phyloP scores from a whole-genome alignment of 1,140 invertebrate species.

The Bombyx mori region ASM3026992v2 NC_085119.1:10066001-10066500 shows the following conservation, averaged over 20 bases:
- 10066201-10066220: background rate
- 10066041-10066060: too few species aligned
- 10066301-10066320: conserved; percentile 1
- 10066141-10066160: too few species aligned
- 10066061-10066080: too few species aligned
- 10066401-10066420: conserved; percentile 26
- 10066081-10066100: too few species aligned
- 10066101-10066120: too few species aligned
- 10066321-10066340: conserved; percentile 30
- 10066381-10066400: conserved; percentile 32
- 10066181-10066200: background rate
- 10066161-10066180: too few species aligned
- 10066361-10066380: conserved; percentile 36
- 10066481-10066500: conserved; percentile 12
- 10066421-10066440: conserved; percentile 36
- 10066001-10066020: too few species aligned
- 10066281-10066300: conserved; percentile 1
- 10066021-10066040: too few species aligned
- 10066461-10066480: conserved; percentile 6
- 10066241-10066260: too few species aligned
- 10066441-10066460: conserved; percentile 18
- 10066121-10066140: background rate
- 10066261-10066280: background rate
- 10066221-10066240: too few species aligned
- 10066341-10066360: conserved; percentile 41